phyloP scores from a whole-genome alignment of 2,888 invertebrate genomes.

The Nomada hirtipes region DNA sequence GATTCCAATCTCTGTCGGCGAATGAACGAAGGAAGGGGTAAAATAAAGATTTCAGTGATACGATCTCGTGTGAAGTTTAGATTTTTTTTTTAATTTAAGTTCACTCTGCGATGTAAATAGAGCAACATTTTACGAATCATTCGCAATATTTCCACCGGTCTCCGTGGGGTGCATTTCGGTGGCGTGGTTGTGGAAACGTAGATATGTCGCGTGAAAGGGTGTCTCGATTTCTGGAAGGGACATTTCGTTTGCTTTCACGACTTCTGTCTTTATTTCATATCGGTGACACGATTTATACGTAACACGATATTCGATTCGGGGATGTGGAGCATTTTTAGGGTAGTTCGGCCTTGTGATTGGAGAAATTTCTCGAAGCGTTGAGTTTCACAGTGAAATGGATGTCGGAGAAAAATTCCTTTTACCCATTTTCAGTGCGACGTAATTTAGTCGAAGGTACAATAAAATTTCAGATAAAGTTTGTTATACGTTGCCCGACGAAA shows the following conservation, averaged over 20 bases:
- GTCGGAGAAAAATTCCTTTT: neutral
- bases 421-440: neutral
- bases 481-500: too few relatives aligned
- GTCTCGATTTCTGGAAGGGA: conserved; percentile 40
- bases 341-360: conserved; percentile 16
- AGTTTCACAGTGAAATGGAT: neutral
- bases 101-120: too few relatives aligned
- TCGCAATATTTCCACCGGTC: neutral
- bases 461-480: too few relatives aligned
- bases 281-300: conserved; percentile 26
- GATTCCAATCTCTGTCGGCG: neutral
- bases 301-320: conserved; percentile 35
- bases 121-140: neutral
- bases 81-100: too few relatives aligned
- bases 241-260: conserved; percentile 48
- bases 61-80: too few relatives aligned
- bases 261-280: conserved; percentile 29
- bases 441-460: too few relatives aligned
- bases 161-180: neutral
- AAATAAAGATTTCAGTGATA: conserved; percentile 3
- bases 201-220: conserved; percentile 43
- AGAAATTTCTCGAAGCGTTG: conserved; percentile 2
- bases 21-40: neutral
- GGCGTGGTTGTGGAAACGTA: neutral
- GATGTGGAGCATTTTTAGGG: conserved; percentile 32